Evolutionary conservation across 2,797 vertebrate genomes (phyloP), one percentile per base, ranked within the genome.

Genomic region (Coluber constrictor): DNA sequence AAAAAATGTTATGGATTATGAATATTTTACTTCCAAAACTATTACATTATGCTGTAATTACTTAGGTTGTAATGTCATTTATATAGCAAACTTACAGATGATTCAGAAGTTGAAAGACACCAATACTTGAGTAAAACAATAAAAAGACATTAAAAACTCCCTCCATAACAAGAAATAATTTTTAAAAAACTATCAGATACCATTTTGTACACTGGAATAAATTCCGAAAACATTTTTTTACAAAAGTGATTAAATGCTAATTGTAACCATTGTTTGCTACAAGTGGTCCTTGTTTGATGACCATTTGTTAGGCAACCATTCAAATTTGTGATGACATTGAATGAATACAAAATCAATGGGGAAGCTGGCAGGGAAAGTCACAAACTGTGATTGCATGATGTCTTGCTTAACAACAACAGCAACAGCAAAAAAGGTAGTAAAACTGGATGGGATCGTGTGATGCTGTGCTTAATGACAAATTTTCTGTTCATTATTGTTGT

Each of bases 11-110:
- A 92, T 89, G 51, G 37, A 87, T 1, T 57, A 83, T 83, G 89
- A 95, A 96, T 95, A 96, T 96, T 95, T 92, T 89, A 96, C 74
- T 55, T 95, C 93, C 95, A 96, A 92, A 95, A 57, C 94, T 93
- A 90, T 54, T 94, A 93, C 92, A 96, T 93, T 93, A 91, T 95
- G 94, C 0, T 0, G 86, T 91, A 95, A 96, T 55, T 96, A 92
- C 92, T 95, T 96, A 92, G 89, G 54, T 70, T 90, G 25, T 79
- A 94, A 96, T 96, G 92, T 87, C 95, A 97, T 32, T n/a, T 16
- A 51, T 0, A n/a, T 70, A 95, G 95, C 87, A 96, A 57, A 96
- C 95, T 63, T 63, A 86, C 86, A 54, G 90, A 90, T 90, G 51
- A 4, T 94, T 94, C 91, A 87, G 74, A 79, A 93, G 57, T 0